phyloP scores from a whole-genome alignment of 2,113 vertebrate species.

The Coptodon bakossiorum region DNA sequence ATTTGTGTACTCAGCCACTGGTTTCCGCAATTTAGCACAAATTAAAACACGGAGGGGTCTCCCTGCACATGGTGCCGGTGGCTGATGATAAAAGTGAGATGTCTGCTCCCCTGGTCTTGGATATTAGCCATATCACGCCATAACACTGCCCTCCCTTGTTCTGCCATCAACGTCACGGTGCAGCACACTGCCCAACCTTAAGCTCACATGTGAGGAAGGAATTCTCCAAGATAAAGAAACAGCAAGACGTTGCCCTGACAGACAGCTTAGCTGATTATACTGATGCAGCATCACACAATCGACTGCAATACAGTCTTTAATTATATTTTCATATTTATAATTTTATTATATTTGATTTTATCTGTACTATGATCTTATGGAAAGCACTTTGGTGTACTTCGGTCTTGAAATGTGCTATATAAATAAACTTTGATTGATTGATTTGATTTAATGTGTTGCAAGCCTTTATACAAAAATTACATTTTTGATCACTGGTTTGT shows the following conservation, averaged over 20 bases:
- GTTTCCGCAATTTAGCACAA: slow-evolving; percentile 37
- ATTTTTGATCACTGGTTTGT: not conserved
- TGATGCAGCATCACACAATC: not conserved
- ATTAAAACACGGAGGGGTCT: slow-evolving; percentile 3
- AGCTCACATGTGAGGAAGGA: not conserved
- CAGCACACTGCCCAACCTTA: not conserved
- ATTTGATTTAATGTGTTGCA: not conserved
- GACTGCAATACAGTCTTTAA: not conserved
- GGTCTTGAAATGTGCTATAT: too few species aligned
- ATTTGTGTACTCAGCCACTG: slow-evolving; percentile 10
- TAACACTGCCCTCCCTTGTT: slow-evolving; percentile 30
- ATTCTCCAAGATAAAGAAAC: not conserved
- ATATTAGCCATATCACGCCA: slow-evolving; percentile 13
- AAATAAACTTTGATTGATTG: too few species aligned
- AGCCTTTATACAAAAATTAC: not conserved
- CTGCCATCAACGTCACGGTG: not conserved
- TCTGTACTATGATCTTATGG: too few species aligned
- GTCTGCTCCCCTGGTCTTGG: slow-evolving; percentile 14
- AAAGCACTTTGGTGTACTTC: too few species aligned
- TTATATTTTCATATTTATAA: too few species aligned
- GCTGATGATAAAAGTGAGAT: slow-evolving; percentile 31
- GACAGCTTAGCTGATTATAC: not conserved
- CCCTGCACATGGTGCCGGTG: not conserved
- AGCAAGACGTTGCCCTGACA: not conserved
- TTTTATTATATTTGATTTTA: too few species aligned